Conservation (phyloP, 2,888 invertebrate species). For the Lithophane ornitopus region DNA sequence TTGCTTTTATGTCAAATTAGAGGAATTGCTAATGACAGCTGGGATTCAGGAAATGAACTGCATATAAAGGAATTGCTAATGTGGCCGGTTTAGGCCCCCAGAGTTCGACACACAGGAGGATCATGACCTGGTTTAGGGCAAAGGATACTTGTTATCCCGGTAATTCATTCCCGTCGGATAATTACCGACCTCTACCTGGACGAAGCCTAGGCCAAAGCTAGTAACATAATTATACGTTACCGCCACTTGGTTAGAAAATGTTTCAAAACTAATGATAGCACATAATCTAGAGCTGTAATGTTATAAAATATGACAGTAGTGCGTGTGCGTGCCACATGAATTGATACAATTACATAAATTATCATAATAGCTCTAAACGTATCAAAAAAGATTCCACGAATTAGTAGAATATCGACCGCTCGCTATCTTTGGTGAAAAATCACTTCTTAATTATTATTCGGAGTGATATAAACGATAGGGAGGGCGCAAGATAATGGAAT, state of each 20-base stretch:
- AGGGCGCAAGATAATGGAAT: constrained; percentile 81
- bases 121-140: too few relatives aligned
- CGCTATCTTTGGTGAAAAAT: constrained; percentile 75
- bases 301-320: not conserved
- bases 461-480: constrained; percentile 76
- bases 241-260: not conserved
- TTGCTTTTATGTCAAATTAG: too few relatives aligned
- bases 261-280: not conserved
- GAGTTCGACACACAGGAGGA: too few relatives aligned
- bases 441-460: constrained; percentile 84
- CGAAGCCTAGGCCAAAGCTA: not conserved
- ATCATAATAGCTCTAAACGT: constrained; percentile 48
- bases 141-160: not conserved
- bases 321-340: constrained; percentile 34
- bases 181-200: not conserved
- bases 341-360: constrained; percentile 52
- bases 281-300: not conserved
- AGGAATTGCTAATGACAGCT: too few relatives aligned
- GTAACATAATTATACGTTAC: not conserved
- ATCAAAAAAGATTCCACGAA: constrained; percentile 53
- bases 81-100: too few relatives aligned
- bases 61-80: too few relatives aligned
- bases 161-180: not conserved
- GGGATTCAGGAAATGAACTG: too few relatives aligned
- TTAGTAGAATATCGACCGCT: constrained; percentile 47